Base-by-base conservation (phyloP, 2,888 invertebrate genomes). In the Hyalella azteca region DNA sequence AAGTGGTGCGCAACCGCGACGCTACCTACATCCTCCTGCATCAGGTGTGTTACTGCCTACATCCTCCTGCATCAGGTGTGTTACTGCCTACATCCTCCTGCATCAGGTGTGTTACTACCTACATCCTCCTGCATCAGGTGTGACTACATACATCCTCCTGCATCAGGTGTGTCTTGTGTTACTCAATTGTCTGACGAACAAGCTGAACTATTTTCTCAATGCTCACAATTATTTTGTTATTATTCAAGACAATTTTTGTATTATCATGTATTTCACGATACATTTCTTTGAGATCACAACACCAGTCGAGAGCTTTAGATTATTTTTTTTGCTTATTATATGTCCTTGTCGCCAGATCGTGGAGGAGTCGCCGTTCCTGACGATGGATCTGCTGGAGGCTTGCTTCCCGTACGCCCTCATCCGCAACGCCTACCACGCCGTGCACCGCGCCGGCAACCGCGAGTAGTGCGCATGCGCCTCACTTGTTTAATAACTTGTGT, bases 371-470 rank as follows among this genome's bases (percentile, higher is more conserved):
- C 97, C 98, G 19, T 99, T 97, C 89, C 91, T 99, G 36, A 98
- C 98, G 0, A 98, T 98, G 97, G 98, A 99, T 90, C 91, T 99
- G 85, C 89, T 99, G 85, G 99, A 99, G 88, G 97, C 97, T 15
- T 99, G 99, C 89, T 99, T 99, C 89, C 99, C 99, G 0, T 99
- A 99, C 88, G 97, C 97, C 32, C 91, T 99, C 78, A 95, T 99
- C 86, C 92, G 99, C 81, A 98, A 98, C 88, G 97, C 99, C 86
- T 99, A 97, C 90, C 97, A 98, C 88, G 95, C 95, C 86, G 96
- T 97, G 83, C 95, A 96, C 88, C 95, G 96, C 88, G 66, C 81
- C 13, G 85, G 59, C 26, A 29, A 29, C 59, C 9, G 59, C 3
- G 59, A 59, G 26, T 22, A 29, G 49, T 49, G 49, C n/a, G 15